Base-by-base conservation (phyloP, 2,888 invertebrate species). In the Physocephala rufipes region DNA sequence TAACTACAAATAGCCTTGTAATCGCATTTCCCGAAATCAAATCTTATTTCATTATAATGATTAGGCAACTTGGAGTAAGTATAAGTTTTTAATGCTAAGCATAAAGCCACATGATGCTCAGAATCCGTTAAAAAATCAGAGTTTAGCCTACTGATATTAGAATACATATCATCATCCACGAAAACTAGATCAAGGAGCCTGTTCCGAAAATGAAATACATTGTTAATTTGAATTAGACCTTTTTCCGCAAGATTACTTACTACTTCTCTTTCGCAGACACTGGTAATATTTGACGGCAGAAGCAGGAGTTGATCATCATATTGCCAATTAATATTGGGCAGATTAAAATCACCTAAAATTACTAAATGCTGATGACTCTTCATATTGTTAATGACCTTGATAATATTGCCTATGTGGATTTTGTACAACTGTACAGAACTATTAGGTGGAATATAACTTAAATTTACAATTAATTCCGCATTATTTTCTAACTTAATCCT, bases 221-320 rank as follows among this genome's bases (percentile, higher is more conserved):
- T 43, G 45, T 62, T 62, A 19, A 62, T 62, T 62, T 45, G 62
- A n/a, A 21, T 15, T 12, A 62, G 62, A 9, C 43, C 13, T 43
- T 21, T 19, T 62, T 45, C 62, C 1, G 62, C 62, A 7, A 62
- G 43, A 19, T 15, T 19, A 26, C 43, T 24, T 43, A 62, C 62
- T 19, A 62, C 45, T 43, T 62, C 45, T 15, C 21, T 36, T 21
- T 43, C 62, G 45, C 43, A 43, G 12, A 1, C 19, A 21, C 36
- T 62, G 12, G 62, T 21, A 36, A 62, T 24, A 45, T 62, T 62
- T 19, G 21, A 62, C 43, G 36, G 43, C 19, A 62, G 12, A 43
- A 36, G 21, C 21, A 19, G 45, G 19, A 12, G 36, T 13, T 21
- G 12, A 13, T 62, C 45, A 43, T 62, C 62, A 43, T 62, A 36